Base-by-base conservation (phyloP, 2,113 vertebrate genomes). In the Falcunculus frontatus region DNA sequence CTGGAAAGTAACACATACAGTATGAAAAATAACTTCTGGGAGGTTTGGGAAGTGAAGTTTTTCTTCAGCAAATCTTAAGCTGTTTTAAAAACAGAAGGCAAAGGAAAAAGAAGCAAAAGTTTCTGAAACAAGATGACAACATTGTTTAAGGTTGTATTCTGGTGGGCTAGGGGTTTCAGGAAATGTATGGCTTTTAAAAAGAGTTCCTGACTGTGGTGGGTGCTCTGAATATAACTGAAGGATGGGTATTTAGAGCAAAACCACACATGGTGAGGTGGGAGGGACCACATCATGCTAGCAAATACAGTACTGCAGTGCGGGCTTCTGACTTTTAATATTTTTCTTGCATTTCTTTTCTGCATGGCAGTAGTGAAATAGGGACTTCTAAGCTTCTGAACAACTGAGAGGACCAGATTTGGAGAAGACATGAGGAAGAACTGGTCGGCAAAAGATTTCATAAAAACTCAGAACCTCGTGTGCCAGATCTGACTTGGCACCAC, bases 281-380 rank as follows among this genome's bases (percentile, higher is more conserved):
- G 95, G 95, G 96, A 84, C 92, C 92, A 78, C 95, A 70, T 95
- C 82, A 12, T 96, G 93, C 90, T 97, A 97, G 95, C 86, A 96
- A 96, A 96, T 96, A 89, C 90, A 91, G 91, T 97, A 87, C 95
- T 77, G 97, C 90, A 95, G 96, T 93, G 94, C 39, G 96, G 95
- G 95, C 96, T 97, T 96, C 97, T 93, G 94, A 97, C 85, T 95
- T 98, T 95, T 97, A 97, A 96, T 98, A 96, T 97, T 98, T 98
- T 98, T 98, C 98, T 98, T 98, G 97, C 98, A 97, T 98, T 98
- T 97, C 98, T 98, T 98, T 98, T 98, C 98, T 98, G 97, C 98
- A 98, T 98, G 98, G 97, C 98, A 97, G 96, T 98, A 98, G 97
- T 98, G 97, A 97, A 97, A 97, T 98, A 98, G 98, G 97, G 97